Conservation (phyloP, 2,113 vertebrate genomes). For the Suricata suricatta region DNA sequence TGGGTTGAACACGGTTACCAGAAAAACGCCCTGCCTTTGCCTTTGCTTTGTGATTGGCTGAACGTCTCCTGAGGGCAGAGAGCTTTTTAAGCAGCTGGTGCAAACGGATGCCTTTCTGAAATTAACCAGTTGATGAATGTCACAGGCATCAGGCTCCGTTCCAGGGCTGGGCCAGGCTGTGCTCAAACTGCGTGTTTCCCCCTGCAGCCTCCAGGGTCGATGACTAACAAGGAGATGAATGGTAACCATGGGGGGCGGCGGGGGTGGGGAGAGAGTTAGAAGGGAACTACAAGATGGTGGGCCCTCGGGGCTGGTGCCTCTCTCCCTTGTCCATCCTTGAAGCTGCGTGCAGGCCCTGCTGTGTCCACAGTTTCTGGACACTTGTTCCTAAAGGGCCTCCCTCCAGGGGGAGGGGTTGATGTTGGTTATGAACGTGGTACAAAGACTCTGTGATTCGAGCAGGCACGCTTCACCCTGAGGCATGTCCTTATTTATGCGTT, state of each 20-base stretch:
- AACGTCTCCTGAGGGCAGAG: slow-evolving; percentile 59
- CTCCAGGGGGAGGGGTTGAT: neutral
- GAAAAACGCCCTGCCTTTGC: slow-evolving; percentile 50
- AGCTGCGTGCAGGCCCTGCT: neutral
- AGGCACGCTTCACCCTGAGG: neutral
- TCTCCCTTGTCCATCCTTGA: neutral
- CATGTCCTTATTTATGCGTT: neutral
- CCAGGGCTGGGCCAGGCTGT: slow-evolving; percentile 42
- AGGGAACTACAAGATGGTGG: neutral
- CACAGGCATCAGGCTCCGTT: slow-evolving; percentile 58
- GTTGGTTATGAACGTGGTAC: neutral
- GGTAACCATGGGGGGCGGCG: neutral
- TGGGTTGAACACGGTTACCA: slow-evolving; percentile 49
- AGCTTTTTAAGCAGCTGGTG: slow-evolving; percentile 76
- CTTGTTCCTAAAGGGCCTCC: neutral
- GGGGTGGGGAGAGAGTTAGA: neutral
- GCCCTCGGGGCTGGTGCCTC: neutral
- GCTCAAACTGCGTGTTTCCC: neutral
- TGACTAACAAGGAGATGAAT: neutral
- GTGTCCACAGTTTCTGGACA: neutral
- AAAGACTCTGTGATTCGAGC: neutral
- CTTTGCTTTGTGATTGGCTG: slow-evolving; percentile 62
- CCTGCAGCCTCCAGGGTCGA: neutral
- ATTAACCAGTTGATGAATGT: slow-evolving; percentile 77
- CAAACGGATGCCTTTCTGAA: slow-evolving; percentile 76